Conservation (phyloP, 2,888 invertebrate species). For the Dyspetes luteomarginatus region DNA sequence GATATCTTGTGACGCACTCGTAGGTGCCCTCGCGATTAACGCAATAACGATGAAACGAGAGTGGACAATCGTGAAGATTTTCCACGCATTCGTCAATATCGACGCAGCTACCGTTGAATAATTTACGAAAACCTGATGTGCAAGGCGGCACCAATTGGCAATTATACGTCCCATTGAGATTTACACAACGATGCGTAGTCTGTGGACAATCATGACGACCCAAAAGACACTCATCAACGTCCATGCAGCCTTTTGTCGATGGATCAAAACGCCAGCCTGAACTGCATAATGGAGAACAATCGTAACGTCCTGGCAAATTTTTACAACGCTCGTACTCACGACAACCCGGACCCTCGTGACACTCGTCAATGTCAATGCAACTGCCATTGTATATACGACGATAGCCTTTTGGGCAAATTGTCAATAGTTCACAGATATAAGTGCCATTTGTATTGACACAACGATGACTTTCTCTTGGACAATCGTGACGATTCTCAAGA, state of each 20-base stretch:
- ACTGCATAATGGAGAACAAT: conserved; percentile 80
- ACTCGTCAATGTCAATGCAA: conserved; percentile 86
- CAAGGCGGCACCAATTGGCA: conserved; percentile 75
- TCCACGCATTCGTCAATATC: conserved; percentile 89
- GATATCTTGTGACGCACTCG: conserved; percentile 81
- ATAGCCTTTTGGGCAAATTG: conserved; percentile 73
- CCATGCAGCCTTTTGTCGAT: conserved; percentile 79
- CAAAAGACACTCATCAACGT: conserved; percentile 86
- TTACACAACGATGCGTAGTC: conserved; percentile 72
- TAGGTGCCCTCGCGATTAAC: conserved; percentile 84
- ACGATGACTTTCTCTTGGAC: conserved; percentile 69
- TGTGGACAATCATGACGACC: conserved; percentile 83
- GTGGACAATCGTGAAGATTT: conserved; percentile 80
- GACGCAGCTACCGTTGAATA: conserved; percentile 85
- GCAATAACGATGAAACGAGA: conserved; percentile 80
- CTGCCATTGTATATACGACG: conserved; percentile 81
- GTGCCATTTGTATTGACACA: conserved; percentile 79
- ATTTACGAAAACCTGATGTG: conserved; percentile 72
- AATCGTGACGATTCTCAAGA: conserved; percentile 84
- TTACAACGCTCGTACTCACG: conserved; percentile 82
- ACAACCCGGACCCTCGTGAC: conserved; percentile 80
- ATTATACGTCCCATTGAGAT: conserved; percentile 76
- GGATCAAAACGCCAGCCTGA: conserved; percentile 78
- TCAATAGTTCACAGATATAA: conserved; percentile 73
- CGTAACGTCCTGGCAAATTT: conserved; percentile 84